These are phyloP conservation scores for Drosophila atripex DNA, from an alignment of 2,888 invertebrate genomes.

Conservation along the genomic window DNA sequence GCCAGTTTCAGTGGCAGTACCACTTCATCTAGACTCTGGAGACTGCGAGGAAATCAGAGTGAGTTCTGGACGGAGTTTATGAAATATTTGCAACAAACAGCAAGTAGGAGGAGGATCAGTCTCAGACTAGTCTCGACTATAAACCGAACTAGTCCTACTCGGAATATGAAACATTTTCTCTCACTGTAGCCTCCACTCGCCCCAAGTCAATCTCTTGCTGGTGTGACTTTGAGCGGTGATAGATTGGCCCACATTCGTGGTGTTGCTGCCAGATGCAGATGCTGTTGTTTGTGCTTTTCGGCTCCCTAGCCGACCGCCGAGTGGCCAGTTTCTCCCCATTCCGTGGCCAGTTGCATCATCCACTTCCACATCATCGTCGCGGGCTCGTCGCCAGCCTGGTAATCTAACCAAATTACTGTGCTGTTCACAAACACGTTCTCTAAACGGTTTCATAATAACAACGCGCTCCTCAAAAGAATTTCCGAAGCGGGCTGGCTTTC, in stretches of 20 bases:
- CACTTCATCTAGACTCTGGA: conserved; percentile 17
- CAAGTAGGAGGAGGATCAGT: too few species aligned
- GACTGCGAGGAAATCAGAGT: neutral
- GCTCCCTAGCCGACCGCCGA: conserved; percentile 11
- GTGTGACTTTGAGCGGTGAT: conserved; percentile 72
- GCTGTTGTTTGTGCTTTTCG: conserved; percentile 16
- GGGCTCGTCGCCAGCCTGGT: conserved; percentile 62
- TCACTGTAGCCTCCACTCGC: conserved; percentile 1
- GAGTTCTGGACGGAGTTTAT: neutral
- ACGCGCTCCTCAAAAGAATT: conserved; percentile 57
- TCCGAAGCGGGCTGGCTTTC: conserved; percentile 27
- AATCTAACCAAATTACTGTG: conserved; percentile 79
- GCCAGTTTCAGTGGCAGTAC: conserved; percentile 30
- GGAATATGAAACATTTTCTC: neutral
- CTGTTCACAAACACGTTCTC: conserved; percentile 80
- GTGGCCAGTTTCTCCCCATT: conserved; percentile 20
- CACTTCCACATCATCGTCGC: conserved; percentile 32
- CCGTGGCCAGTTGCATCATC: conserved; percentile 39
- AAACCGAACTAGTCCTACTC: too few species aligned
- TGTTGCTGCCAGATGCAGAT: conserved; percentile 23
- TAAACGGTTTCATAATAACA: conserved; percentile 82
- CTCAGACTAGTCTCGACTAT: too few species aligned
- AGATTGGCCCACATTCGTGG: conserved; percentile 79
- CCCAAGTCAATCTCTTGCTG: conserved; percentile 43
- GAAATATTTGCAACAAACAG: too few species aligned